Base-by-base conservation (phyloP, 64 coral and sea anemone genomes). In the Montipora sp. region DNA sequence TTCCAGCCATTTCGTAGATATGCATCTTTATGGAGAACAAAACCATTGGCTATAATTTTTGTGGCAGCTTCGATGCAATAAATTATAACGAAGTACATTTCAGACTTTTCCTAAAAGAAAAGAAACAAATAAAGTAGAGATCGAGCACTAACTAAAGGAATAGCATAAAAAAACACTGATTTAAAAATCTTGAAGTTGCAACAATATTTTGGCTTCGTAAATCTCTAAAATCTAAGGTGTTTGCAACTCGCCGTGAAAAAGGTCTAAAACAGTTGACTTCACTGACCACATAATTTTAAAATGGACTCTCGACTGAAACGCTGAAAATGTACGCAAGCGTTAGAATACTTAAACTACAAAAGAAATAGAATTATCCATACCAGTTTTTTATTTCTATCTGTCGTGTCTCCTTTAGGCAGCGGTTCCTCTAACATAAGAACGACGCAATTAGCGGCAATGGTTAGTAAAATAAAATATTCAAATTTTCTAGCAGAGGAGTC, bases 1-100 rank as follows among this genome's bases (percentile, higher is more conserved):
- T 99, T 99, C 98, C 98, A 99, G 19, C 98, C 98, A 84, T 99
- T 99, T 94, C 98, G 78, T 12, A 99, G 83, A 80, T 99, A 99
- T 2, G 98, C 94, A 53, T 89, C 82, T 66, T 92, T 92, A 80
- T 99, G 98, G 75, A 99, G 83, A 9, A 94, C 51, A 51, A 99
- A 96, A 51, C 98, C 98, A 51, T 83, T 85, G 8, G 98, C 98
- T 12, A 99, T 89, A 47, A 99, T 99, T 71, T 99, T 99, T 5
- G 92, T 87, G 21, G 92, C 89, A 43, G 98, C 94, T 92, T 99
- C 98, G 63, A 99, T 77, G 69, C 95, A 88, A 76, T 99, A 99
- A 65, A 99, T 96, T 36, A 96, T 92, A 4, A 99, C 89, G 55
- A 99, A 99, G 63, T 94, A 92, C 21, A 71, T 72, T 80, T 99